These are phyloP conservation scores for Holothuria scabra DNA, from an alignment of 53 echinoderm and acorn worm species.

Conservation along the genomic window DNA sequence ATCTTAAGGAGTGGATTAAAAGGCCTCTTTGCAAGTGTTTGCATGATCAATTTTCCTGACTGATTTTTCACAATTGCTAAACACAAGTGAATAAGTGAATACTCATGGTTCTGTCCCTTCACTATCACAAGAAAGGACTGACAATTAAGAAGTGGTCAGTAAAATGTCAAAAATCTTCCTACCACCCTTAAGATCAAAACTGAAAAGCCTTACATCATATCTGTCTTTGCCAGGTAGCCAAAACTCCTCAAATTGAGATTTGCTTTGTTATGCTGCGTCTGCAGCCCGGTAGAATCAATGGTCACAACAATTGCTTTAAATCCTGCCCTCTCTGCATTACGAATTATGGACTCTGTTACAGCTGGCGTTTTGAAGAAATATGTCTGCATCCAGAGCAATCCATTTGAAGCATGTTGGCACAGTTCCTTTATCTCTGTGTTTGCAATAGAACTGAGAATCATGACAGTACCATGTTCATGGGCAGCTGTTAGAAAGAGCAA, in stretches of 20 bases:
- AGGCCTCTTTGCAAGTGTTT: no score
- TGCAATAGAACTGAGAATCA: slow-evolving; percentile 1
- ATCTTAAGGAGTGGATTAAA: no score
- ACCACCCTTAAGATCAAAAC: no score
- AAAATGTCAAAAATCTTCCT: no score
- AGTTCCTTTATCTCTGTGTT: not conserved
- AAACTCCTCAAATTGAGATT: not conserved
- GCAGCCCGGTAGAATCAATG: slow-evolving; percentile 14
- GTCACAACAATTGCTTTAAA: slow-evolving; percentile 30
- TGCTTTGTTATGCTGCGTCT: not conserved
- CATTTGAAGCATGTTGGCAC: not conserved
- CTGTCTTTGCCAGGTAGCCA: not conserved
- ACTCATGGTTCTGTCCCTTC: no score
- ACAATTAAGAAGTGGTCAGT: no score
- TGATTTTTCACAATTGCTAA: no score
- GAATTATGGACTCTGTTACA: slow-evolving; percentile 6
- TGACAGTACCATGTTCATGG: slow-evolving; percentile 16
- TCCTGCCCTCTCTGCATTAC: slow-evolving; percentile 14
- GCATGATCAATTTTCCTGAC: no score
- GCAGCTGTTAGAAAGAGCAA: slow-evolving; percentile 8
- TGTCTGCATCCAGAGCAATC: slow-evolving; percentile 37
- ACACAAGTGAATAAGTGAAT: no score
- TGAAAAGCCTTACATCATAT: not conserved
- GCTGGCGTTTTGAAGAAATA: slow-evolving; percentile 33
- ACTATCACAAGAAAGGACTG: no score